Conservation (phyloP, 2,797 vertebrate species). For the Takifugu rubripes region DNA sequence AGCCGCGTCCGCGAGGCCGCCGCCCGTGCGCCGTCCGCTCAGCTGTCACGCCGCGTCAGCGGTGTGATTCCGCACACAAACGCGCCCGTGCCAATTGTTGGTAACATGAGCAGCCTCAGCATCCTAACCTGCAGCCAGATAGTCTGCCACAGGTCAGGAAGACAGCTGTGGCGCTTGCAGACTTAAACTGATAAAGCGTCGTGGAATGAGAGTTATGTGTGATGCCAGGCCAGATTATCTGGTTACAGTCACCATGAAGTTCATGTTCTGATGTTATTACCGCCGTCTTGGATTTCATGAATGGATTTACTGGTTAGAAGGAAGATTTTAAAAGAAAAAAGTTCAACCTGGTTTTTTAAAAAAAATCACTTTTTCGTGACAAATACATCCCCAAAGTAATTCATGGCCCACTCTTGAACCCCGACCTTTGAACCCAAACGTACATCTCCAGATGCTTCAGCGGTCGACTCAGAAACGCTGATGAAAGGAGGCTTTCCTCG, state of each 20-base stretch:
- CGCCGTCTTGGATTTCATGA: not conserved
- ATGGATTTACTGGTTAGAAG: not conserved
- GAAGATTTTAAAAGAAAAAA: too few species aligned
- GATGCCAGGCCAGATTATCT: slow-evolving; percentile 44
- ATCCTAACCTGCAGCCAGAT: slow-evolving; percentile 64
- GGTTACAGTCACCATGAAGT: slow-evolving; percentile 41
- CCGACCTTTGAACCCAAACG: slow-evolving; percentile 43
- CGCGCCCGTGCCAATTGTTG: slow-evolving; percentile 56
- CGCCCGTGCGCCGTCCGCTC: slow-evolving; percentile 54
- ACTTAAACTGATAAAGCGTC: slow-evolving; percentile 53
- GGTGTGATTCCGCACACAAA: slow-evolving; percentile 43
- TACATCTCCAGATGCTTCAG: slow-evolving; percentile 40
- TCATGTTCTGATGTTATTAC: slow-evolving; percentile 24
- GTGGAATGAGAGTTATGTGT: slow-evolving; percentile 33
- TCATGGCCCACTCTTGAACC: slow-evolving; percentile 50
- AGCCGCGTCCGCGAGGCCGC: slow-evolving; percentile 38
- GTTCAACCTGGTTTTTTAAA: not conserved
- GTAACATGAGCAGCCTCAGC: slow-evolving; percentile 69
- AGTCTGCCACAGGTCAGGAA: slow-evolving; percentile 55
- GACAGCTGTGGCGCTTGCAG: slow-evolving; percentile 57
- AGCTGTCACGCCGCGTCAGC: slow-evolving; percentile 68
- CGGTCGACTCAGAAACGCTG: slow-evolving; percentile 35
- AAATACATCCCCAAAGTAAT: slow-evolving; percentile 27
- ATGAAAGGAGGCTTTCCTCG: slow-evolving; percentile 24
- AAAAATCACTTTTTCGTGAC: not conserved